Base-by-base conservation (phyloP, 2,888 invertebrate genomes). In the Drosophila tanythrix region DNA sequence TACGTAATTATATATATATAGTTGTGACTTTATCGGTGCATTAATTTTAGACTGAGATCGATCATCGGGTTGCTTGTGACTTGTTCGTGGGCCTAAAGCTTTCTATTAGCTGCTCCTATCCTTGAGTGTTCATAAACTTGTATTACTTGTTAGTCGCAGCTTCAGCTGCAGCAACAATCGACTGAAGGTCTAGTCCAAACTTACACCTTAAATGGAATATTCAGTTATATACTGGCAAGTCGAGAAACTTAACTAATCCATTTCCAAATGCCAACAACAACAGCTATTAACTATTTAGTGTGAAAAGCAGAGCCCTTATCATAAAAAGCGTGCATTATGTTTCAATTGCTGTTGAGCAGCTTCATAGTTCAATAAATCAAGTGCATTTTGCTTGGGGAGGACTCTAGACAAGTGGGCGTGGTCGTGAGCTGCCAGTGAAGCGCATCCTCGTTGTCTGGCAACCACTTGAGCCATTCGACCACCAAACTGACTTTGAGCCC, bases 361-460 rank as follows among this genome's bases (percentile, higher is more conserved):
- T 27, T 56, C 38, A n/a, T 43, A 65, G 79, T 65, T 65, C 79
- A 86, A 83, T 83, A 83, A 83, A 86, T 83, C 83, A 88, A 86
- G 81, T 77, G 86, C 81, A 77, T 81, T 76, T 66, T 46, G 46
- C 55, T 21, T 3, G 35, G 56, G 13, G 10, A 25, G 69, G 18
- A 33, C 53, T 43, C 48, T 33, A 60, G 10, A 55, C 66, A 60
- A 55, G 73, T 62, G 82, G 87, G 89, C 83, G 89, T 83, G 74
- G 68, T 70, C n/a, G 27, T 36, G 40, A 27, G 40, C 56, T 56
- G 68, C 27, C 66, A 69, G 29, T 64, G 73, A 66, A 58, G 81
- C 79, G 68, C 78, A 81, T 53, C 78, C 62, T 55, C 15, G 52
- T 38, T 35, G 48, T 40, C 52, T 46, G 56, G 48, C 63, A 67